These are phyloP conservation scores for Apis dorsata DNA, from an alignment of 1,140 invertebrate species.

Conservation along the genomic window DNA sequence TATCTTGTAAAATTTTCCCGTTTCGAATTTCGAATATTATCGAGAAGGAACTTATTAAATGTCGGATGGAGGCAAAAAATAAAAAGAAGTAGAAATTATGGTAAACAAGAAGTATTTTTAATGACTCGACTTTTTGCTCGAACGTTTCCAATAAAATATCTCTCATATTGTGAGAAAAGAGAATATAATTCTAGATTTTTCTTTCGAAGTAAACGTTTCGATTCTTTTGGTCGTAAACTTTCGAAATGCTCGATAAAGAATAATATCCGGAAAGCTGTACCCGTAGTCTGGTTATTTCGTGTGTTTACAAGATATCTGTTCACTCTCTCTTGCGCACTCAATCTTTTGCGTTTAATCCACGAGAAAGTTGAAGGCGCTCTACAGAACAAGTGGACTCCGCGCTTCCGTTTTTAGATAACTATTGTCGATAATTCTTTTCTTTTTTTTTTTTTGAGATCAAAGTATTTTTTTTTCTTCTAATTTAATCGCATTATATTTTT, in stretches of 20 bases:
- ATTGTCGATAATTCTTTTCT: background rate
- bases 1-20: background rate
- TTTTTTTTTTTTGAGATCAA: background rate
- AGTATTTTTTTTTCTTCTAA: background rate
- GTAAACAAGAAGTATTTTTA: background rate
- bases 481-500: background rate
- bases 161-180: background rate
- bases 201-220: background rate
- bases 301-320: conserved; percentile 56
- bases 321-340: conserved; percentile 70
- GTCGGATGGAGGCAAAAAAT: background rate
- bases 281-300: background rate
- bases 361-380: conserved; percentile 70
- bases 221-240: background rate
- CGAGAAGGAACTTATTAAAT: background rate
- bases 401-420: conserved; percentile 28
- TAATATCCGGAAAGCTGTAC: background rate
- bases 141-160: background rate
- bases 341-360: conserved; percentile 67
- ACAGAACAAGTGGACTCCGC: conserved; percentile 33
- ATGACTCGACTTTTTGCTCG: background rate
- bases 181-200: background rate
- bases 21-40: background rate
- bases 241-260: background rate
- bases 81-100: background rate